Evolutionary conservation across 2,888 invertebrate genomes (phyloP).

Genomic region (Halocaridina rubra): DNA sequence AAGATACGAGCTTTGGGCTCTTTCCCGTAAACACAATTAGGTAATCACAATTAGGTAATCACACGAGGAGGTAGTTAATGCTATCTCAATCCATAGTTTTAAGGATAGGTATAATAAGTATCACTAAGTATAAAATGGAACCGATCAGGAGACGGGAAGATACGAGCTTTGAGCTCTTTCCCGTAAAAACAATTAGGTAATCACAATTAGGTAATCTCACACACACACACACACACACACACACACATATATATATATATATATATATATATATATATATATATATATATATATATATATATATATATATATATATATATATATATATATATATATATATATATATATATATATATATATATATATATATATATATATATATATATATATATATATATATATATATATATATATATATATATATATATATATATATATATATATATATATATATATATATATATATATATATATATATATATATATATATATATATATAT

Average conservation of each 20-base stretch:
- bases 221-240: not conserved
- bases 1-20: too few species aligned
- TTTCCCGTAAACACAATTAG: too few species aligned
- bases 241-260: not conserved
- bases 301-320: conserved; percentile 8
- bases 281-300: conserved; percentile 1
- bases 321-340: conserved; percentile 1
- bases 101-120: too few species aligned
- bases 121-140: too few species aligned
- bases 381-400: conserved; percentile 8
- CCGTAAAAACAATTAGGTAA: too few species aligned
- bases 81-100: too few species aligned
- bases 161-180: too few species aligned
- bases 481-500: not conserved
- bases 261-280: not conserved
- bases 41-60: too few species aligned
- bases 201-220: too few species aligned
- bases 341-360: conserved; percentile 5
- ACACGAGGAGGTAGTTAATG: too few species aligned
- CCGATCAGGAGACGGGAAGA: too few species aligned
- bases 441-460: not conserved
- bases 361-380: not conserved
- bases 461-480: not conserved
- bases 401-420: conserved; percentile 8
- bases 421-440: conserved; percentile 8